These are phyloP conservation scores for Drosophila neocordata DNA, from an alignment of 1,140 invertebrate genomes.

Conservation along the genomic window DNA sequence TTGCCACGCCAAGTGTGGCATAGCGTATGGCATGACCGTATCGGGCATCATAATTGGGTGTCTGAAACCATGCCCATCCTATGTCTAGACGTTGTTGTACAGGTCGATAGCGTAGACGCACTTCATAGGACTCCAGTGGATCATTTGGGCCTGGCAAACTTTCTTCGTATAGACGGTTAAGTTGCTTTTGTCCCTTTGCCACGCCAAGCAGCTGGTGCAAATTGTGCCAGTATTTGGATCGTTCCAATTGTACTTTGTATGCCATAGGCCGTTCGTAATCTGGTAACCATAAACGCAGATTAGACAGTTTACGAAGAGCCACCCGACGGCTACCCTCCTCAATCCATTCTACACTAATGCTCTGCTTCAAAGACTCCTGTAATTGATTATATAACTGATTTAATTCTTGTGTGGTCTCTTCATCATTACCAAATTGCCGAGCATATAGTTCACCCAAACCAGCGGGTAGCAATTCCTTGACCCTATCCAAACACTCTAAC, in stretches of 20 bases:
- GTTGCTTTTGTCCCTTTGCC: constrained; percentile 44
- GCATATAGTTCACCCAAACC: constrained; percentile 67
- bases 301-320: constrained; percentile 49
- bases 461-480: constrained; percentile 52
- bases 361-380: constrained; percentile 52
- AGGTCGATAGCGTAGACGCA: constrained; percentile 84
- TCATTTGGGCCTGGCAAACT: constrained; percentile 31
- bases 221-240: constrained; percentile 70
- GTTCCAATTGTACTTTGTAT: constrained; percentile 51
- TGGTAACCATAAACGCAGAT: constrained; percentile 43
- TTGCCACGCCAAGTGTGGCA: constrained; percentile 96
- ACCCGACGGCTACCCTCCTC: constrained; percentile 59
- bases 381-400: constrained; percentile 38
- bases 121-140: constrained; percentile 64
- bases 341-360: constrained; percentile 59
- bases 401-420: constrained; percentile 28
- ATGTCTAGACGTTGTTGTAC: constrained; percentile 98
- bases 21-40: constrained; percentile 95
- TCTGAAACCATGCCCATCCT: constrained; percentile 96
- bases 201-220: constrained; percentile 44
- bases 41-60: constrained; percentile 94
- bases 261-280: constrained; percentile 41
- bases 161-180: constrained; percentile 41
- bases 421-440: constrained; percentile 42
- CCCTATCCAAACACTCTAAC: constrained; percentile 41